Conservation (phyloP, 2,888 invertebrate species). For the Netelia inedita region DNA sequence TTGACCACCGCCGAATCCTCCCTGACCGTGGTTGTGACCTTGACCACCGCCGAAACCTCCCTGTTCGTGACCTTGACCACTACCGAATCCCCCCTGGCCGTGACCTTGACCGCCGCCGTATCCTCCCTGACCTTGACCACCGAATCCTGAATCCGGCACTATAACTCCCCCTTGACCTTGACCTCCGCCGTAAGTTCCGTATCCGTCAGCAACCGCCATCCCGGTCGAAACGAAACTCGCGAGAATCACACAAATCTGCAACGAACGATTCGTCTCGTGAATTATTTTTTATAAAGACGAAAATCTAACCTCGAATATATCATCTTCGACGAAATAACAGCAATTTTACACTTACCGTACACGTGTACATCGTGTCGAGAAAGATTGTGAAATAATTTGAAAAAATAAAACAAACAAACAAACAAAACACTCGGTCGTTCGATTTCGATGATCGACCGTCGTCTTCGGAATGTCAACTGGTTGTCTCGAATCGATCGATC, state of each 20-base stretch:
- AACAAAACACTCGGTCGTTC: background rate
- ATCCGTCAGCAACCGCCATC: constrained; percentile 40
- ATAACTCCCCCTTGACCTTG: constrained; percentile 1
- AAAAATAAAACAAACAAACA: no score
- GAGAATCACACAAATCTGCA: constrained; percentile 11
- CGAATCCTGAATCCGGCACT: constrained; percentile 6
- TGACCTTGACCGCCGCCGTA: no score
- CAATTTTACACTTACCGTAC: constrained; percentile 15
- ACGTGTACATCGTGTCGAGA: background rate
- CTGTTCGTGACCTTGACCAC: constrained; percentile 1
- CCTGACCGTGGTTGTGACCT: constrained; percentile 35
- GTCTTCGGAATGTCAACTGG: no score
- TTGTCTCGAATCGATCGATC: no score
- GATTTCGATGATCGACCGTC: background rate
- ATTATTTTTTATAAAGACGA: background rate
- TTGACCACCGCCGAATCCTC: constrained; percentile 15
- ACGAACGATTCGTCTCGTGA: background rate
- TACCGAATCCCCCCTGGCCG: constrained; percentile 14
- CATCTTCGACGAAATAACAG: background rate
- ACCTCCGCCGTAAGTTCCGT: constrained; percentile 13
- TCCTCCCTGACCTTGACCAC: constrained; percentile 3
- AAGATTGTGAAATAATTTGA: background rate
- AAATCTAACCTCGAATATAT: background rate
- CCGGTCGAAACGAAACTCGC: constrained; percentile 24
- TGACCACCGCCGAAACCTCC: constrained; percentile 30